These are phyloP conservation scores for Lasius platythorax DNA, from an alignment of 2,888 invertebrate genomes.

Conservation along the genomic window DNA sequence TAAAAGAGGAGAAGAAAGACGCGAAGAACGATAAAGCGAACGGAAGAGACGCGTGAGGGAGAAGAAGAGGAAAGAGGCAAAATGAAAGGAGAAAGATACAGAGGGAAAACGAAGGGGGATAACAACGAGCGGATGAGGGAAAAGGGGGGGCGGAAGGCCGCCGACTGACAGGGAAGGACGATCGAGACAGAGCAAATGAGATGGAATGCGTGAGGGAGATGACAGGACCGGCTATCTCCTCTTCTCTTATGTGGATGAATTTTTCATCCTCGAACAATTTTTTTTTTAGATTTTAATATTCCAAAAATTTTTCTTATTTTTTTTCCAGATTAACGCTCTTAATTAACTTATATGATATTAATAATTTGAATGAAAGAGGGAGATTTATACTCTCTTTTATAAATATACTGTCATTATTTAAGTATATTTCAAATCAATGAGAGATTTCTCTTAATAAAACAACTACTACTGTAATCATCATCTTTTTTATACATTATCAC, in stretches of 20 bases:
- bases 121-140: constrained; percentile 18
- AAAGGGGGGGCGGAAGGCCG: constrained; percentile 38
- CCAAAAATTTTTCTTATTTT: background rate
- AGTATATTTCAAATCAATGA: background rate
- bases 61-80: constrained; percentile 40
- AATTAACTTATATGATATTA: background rate
- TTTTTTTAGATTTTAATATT: background rate
- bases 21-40: constrained; percentile 26
- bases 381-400: background rate
- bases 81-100: constrained; percentile 15
- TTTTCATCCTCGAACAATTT: background rate
- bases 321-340: background rate
- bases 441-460: background rate
- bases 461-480: background rate
- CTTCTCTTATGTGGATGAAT: background rate
- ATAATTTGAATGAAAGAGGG: background rate
- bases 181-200: constrained; percentile 13
- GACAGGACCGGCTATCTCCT: constrained; percentile 1
- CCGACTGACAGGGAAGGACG: constrained; percentile 11
- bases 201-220: background rate
- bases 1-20: constrained; percentile 20
- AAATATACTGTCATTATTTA: background rate
- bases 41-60: constrained; percentile 7
- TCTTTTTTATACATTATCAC: background rate
- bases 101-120: constrained; percentile 12